phyloP scores from a whole-genome alignment of 2,888 invertebrate species.

The Caenorhabditis uteleia region DNA sequence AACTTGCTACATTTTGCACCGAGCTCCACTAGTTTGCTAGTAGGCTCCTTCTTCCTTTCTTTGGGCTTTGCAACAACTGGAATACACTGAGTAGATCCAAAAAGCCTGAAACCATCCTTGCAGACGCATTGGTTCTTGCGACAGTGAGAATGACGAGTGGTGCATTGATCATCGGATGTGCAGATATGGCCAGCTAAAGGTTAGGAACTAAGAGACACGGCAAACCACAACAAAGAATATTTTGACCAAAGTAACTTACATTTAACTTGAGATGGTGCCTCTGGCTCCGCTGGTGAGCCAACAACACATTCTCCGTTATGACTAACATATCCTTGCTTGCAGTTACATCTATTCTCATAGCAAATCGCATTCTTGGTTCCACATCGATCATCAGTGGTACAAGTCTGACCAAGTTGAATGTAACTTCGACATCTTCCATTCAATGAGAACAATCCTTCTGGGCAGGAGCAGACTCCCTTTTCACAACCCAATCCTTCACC shows the following conservation, averaged over 20 bases:
- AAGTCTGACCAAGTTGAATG: slow-evolving; percentile 24
- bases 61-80: slow-evolving; percentile 26
- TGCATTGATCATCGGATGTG: slow-evolving; percentile 37
- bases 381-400: slow-evolving; percentile 29
- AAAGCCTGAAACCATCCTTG: slow-evolving; percentile 46
- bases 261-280: slow-evolving; percentile 30
- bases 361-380: slow-evolving; percentile 22
- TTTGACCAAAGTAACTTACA: slow-evolving; percentile 6
- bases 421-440: slow-evolving; percentile 35
- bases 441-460: slow-evolving; percentile 29
- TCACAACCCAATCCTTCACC: slow-evolving; percentile 54
- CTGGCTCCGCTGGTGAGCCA: slow-evolving; percentile 19
- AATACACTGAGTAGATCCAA: slow-evolving; percentile 58
- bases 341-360: slow-evolving; percentile 38
- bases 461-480: slow-evolving; percentile 57
- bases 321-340: slow-evolving; percentile 23
- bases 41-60: slow-evolving; percentile 6
- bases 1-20: slow-evolving; percentile 34
- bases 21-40: slow-evolving; percentile 31
- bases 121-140: slow-evolving; percentile 48
- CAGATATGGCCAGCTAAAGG: slow-evolving; percentile 51
- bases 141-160: slow-evolving; percentile 48
- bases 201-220: slow-evolving; percentile 15
- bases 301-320: slow-evolving; percentile 19
- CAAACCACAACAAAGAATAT: slow-evolving; percentile 1